Evolutionary conservation across 2,888 invertebrate genomes (phyloP).

Genomic region (Camponotus fellah): DNA sequence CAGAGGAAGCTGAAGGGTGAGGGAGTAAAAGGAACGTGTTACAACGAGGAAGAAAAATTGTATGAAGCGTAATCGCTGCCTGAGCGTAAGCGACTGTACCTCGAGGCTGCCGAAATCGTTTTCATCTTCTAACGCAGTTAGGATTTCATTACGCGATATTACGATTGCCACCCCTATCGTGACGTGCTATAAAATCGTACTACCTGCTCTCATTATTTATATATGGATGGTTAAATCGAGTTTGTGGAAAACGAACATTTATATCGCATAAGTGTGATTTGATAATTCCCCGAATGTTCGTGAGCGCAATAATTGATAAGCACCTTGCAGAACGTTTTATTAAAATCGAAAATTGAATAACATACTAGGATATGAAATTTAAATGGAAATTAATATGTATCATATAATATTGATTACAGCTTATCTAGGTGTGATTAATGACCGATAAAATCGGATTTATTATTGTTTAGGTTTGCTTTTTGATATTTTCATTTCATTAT

Average conservation of each 20-base stretch:
- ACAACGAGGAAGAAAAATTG: slow-evolving; percentile 51
- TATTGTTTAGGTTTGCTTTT: background rate
- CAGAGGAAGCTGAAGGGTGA: slow-evolving; percentile 1
- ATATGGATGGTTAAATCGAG: slow-evolving; percentile 49
- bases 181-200: slow-evolving; percentile 60
- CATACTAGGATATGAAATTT: background rate
- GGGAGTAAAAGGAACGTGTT: slow-evolving; percentile 29
- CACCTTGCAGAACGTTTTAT: slow-evolving; percentile 27
- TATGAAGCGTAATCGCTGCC: slow-evolving; percentile 40
- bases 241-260: slow-evolving; percentile 49
- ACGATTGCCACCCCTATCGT: slow-evolving; percentile 59
- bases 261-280: slow-evolving; percentile 41
- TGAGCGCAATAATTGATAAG: slow-evolving; percentile 16
- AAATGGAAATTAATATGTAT: background rate
- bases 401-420: slow-evolving; percentile 1
- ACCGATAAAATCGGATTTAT: background rate
- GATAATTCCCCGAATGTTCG: slow-evolving; percentile 16
- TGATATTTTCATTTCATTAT: background rate
- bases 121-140: slow-evolving; percentile 57
- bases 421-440: background rate
- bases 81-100: slow-evolving; percentile 55
- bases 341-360: slow-evolving; percentile 5
- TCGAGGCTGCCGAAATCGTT: slow-evolving; percentile 50
- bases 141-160: slow-evolving; percentile 69
- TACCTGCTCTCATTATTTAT: slow-evolving; percentile 51